phyloP scores from a whole-genome alignment of 2,797 vertebrate genomes.

The Sebastes cheni region DNA sequence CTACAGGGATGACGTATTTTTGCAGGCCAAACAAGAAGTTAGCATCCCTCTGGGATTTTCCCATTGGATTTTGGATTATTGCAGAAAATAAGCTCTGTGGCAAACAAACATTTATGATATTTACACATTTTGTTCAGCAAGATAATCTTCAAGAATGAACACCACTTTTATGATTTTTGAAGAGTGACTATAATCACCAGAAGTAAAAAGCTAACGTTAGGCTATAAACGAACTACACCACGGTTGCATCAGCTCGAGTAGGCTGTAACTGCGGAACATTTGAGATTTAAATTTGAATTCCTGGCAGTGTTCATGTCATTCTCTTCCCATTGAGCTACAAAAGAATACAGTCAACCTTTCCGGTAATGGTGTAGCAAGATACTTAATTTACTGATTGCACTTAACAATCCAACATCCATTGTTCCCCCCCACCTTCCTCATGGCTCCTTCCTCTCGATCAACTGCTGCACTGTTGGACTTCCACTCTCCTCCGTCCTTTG shows the following conservation, averaged over 20 bases:
- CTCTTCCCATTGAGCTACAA: background rate
- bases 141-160: no score
- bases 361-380: background rate
- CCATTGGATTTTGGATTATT: no score
- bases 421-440: constrained; percentile 77
- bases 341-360: background rate
- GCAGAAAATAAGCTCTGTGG: no score
- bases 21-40: fast-evolving
- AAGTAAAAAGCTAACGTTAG: no score
- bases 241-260: fast-evolving
- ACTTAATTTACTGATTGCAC: background rate
- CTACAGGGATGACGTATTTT: fast-evolving
- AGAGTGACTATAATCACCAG: no score
- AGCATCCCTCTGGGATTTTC: no score
- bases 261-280: no score
- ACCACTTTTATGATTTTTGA: no score
- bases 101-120: no score
- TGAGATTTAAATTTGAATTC: no score
- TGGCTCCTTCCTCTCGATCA: constrained; percentile 83
- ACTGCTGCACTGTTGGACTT: constrained; percentile 80
- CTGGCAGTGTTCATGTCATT: background rate
- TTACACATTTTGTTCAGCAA: no score
- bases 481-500: constrained; percentile 84
- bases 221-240: no score
- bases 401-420: background rate